These are phyloP conservation scores for Polyodon spathula DNA, from an alignment of 2,113 vertebrate genomes.

Conservation along the genomic window DNA sequence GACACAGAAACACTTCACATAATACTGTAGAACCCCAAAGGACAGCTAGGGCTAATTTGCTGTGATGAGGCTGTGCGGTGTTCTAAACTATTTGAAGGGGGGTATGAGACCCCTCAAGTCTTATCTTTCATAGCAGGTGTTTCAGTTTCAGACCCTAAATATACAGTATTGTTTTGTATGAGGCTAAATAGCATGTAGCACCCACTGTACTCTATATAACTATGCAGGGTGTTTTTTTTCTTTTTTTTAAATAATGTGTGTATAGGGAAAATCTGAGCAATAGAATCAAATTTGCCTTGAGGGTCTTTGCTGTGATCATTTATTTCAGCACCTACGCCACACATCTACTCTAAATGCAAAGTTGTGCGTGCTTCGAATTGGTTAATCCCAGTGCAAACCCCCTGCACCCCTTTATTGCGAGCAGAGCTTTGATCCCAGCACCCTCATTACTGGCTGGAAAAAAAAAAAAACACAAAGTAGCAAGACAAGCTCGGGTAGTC, in stretches of 20 bases:
- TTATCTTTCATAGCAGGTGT: no score
- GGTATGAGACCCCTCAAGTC: no score
- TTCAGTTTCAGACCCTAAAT: no score
- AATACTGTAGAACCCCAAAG: no score
- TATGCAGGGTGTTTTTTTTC: no score
- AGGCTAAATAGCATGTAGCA: no score
- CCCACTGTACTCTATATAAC: no score
- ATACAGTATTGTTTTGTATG: no score
- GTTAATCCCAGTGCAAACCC: constrained; percentile 26
- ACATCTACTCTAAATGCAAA: constrained; percentile 40
- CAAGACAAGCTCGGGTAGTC: constrained; percentile 59
- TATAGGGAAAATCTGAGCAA: constrained; percentile 7
- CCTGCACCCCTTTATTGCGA: constrained; percentile 20
- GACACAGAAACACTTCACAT: no score
- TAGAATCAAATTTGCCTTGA: constrained; percentile 22
- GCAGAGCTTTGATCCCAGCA: constrained; percentile 17
- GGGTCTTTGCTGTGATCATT: constrained; percentile 13
- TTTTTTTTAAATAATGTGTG: constrained; percentile 13
- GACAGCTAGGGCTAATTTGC: no score
- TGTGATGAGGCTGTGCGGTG: no score
- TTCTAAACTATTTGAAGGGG: no score
- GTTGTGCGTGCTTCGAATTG: constrained; percentile 27
- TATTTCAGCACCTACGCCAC: constrained; percentile 16
- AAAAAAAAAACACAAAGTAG: constrained; percentile 39
- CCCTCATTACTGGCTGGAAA: constrained; percentile 36